phyloP scores from a whole-genome alignment of 30 jellyfish, hydroid and myxozoan species.

The Sanderia malayensis region DNA sequence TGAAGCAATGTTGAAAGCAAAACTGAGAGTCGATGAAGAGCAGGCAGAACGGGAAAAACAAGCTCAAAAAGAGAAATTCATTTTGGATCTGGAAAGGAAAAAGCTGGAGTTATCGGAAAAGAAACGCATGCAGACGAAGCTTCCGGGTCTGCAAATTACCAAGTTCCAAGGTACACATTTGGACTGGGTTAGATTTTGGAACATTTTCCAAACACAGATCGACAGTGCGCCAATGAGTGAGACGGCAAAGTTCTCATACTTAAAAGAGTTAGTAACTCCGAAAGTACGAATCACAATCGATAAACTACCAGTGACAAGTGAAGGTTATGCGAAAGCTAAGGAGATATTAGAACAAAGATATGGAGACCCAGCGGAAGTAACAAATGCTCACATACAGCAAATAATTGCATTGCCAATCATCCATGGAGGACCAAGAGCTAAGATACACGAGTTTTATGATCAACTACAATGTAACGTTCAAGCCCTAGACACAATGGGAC shows the following conservation, averaged over 20 bases:
- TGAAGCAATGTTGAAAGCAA: neutral
- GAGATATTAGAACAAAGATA: constrained; percentile 8
- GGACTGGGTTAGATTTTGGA: constrained; percentile 1
- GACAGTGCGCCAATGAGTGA: neutral
- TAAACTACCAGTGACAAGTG: constrained; percentile 8
- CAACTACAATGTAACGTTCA: constrained; percentile 9
- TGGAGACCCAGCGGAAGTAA: constrained; percentile 35
- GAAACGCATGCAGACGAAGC: neutral
- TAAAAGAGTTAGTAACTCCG: neutral
- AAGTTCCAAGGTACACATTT: constrained; percentile 1
- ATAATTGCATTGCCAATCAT: constrained; percentile 37
- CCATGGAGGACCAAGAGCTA: constrained; percentile 4
- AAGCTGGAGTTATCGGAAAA: constrained; percentile 13
- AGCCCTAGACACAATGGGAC: constrained; percentile 51
- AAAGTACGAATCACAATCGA: constrained; percentile 1
- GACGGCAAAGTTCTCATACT: neutral
- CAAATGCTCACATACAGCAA: constrained; percentile 46
- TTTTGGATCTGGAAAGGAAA: neutral
- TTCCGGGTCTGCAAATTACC: constrained; percentile 5
- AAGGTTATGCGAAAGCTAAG: constrained; percentile 44
- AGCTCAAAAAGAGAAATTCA: neutral
- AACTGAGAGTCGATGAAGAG: neutral
- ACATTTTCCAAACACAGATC: neutral
- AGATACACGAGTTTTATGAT: constrained; percentile 19
- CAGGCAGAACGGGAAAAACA: neutral